Evolutionary conservation across 2,888 invertebrate species (phyloP), one percentile per base, ranked within the genome.

Genomic region (Agyllia agylla): DNA sequence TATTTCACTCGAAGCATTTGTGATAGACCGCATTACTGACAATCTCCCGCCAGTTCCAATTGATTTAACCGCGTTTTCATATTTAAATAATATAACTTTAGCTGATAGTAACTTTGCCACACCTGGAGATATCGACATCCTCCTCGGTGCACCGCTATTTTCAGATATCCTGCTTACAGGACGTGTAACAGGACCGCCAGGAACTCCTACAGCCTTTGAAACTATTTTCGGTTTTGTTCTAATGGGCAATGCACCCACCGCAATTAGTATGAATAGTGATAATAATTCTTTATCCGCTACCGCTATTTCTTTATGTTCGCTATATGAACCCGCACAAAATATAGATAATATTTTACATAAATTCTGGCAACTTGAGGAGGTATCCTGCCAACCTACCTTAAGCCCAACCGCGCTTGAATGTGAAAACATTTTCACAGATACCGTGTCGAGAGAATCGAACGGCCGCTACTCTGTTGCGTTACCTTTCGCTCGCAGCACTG

Each of bases 141-240:
- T 49, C 49, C 49, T 49, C 0, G 49, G 49, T 49, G 49, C 49
- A 17, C 49, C 17, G n/a, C 49, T 49, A 49, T 49, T 49, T 49
- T 49, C 49, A 49, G 49, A 49, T 27, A 73, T 73, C 30, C 30
- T 73, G 30, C 30, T 73, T 11, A 30, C 78, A 31, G 78, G 78
- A 31, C 78, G 78, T 17, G 78, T 78, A 31, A 78, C 33, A 33
- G 78, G 78, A 78, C 78, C 78, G 35, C 78, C 78, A 27, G 78
- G 78, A 31, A 78, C 78, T 31, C 78, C 78, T 31, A 78, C 78
- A 30, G 78, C 78, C 20, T 33, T 78, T n/a, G 78, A 78, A 33
- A 78, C 78, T 20, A 33, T 78, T 78, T 78, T 78, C 20, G 49
- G 49, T 49, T 49, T 49, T 13, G 49, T 49, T 49, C n/a, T 49